phyloP scores from a whole-genome alignment of 2,888 invertebrate species.

The Charanyca ferruginea region DNA sequence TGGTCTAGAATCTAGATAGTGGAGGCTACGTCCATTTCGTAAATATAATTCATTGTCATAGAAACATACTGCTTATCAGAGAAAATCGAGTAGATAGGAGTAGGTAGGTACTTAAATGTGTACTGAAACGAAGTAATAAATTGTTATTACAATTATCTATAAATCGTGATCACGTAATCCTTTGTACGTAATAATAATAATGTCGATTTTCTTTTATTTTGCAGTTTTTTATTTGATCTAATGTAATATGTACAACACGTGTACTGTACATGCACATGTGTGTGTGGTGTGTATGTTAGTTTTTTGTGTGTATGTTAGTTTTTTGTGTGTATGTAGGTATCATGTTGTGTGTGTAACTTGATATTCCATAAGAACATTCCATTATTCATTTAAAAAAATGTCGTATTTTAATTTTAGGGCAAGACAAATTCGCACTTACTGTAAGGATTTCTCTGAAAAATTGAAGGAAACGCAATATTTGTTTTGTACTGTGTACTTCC shows the following conservation, averaged over 20 bases:
- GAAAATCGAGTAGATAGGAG: not conserved
- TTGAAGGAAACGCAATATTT: too few relatives aligned
- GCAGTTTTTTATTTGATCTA: not conserved
- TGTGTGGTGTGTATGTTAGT: too few relatives aligned
- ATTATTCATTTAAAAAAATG: not conserved
- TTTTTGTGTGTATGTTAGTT: too few relatives aligned
- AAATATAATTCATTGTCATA: slow-evolving; percentile 7
- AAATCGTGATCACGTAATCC: slow-evolving; percentile 19
- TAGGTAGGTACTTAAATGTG: not conserved
- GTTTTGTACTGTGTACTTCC: too few relatives aligned
- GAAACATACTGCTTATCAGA: slow-evolving; percentile 23
- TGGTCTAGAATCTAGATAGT: not conserved
- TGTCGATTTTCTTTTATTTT: not conserved
- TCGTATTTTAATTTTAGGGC: too few relatives aligned
- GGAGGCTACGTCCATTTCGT: slow-evolving; percentile 1
- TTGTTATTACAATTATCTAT: slow-evolving; percentile 26
- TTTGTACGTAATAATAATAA: not conserved
- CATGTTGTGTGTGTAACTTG: too few relatives aligned
- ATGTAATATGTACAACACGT: too few relatives aligned
- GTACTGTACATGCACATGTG: too few relatives aligned
- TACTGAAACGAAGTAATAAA: slow-evolving; percentile 15
- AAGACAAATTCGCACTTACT: too few relatives aligned
- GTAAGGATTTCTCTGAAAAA: too few relatives aligned
- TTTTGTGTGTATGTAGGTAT: too few relatives aligned
- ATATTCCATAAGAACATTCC: not conserved